Percentiles rank a stretch among this genome's conserved stretches.
Conservation (phyloP, 1,140 invertebrate genomes). For the Octopus sinensis region DNA sequence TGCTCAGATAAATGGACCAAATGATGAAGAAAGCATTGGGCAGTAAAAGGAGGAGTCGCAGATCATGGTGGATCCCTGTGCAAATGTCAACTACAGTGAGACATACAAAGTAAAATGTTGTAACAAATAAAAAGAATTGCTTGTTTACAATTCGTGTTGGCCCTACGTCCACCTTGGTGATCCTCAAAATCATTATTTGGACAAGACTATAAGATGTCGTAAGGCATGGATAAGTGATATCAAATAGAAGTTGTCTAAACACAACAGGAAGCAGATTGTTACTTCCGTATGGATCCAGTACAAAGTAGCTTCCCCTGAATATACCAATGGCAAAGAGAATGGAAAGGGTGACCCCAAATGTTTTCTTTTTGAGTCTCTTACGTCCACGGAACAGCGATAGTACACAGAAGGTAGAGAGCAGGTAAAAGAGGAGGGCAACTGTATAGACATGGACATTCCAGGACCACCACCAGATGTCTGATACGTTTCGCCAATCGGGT, state of each 20-base stretch:
- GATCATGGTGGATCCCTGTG: background rate
- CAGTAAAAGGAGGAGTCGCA: background rate
- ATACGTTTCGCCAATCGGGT: slow-evolving; percentile 1
- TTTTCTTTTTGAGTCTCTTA: slow-evolving; percentile 4
- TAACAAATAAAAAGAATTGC: background rate
- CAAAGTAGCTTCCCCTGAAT: slow-evolving; percentile 7
- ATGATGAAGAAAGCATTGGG: slow-evolving; percentile 8
- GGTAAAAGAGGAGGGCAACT: slow-evolving; percentile 8
- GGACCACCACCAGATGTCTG: background rate
- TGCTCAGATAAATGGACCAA: slow-evolving; percentile 15
- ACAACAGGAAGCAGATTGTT: background rate
- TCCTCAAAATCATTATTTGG: slow-evolving; percentile 8
- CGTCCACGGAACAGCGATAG: background rate
- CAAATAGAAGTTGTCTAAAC: background rate
- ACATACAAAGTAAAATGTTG: background rate
- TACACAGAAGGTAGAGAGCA: background rate
- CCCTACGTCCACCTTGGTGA: slow-evolving; percentile 15
- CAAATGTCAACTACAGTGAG: background rate
- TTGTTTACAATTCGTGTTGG: background rate
- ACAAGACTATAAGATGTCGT: background rate
- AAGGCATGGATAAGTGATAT: slow-evolving; percentile 1
- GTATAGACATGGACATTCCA: slow-evolving; percentile 13
- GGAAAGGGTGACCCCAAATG: background rate
- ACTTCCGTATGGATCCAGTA: slow-evolving; percentile 15
- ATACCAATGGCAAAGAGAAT: background rate